These are phyloP conservation scores for Drosophila demipolita DNA, from an alignment of 2,888 invertebrate species.

Conservation along the genomic window DNA sequence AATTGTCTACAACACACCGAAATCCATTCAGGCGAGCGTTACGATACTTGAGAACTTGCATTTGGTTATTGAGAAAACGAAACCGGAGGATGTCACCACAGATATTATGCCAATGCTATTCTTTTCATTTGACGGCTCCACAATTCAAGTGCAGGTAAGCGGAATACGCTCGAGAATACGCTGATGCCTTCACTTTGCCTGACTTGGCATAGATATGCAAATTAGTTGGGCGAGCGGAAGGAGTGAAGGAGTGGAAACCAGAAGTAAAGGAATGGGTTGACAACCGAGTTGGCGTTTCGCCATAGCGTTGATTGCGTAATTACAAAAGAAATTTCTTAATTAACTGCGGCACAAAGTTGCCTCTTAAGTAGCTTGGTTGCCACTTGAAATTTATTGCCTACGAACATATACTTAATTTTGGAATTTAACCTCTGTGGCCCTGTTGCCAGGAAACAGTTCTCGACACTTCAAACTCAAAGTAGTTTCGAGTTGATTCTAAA, in stretches of 20 bases:
- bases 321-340: slow-evolving; percentile 76
- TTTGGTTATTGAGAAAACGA: slow-evolving; percentile 94
- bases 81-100: slow-evolving; percentile 90
- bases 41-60: slow-evolving; percentile 96
- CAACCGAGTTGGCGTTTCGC: slow-evolving; percentile 56
- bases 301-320: slow-evolving; percentile 71
- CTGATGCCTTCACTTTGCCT: slow-evolving; percentile 18
- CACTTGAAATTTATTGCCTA: slow-evolving; percentile 59
- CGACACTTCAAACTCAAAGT: slow-evolving; percentile 19
- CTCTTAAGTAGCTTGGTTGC: slow-evolving; percentile 58
- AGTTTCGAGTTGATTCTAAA: slow-evolving; percentile 13
- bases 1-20: slow-evolving; percentile 90
- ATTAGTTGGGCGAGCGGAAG: slow-evolving; percentile 39
- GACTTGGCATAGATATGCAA: slow-evolving; percentile 62
- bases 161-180: background rate
- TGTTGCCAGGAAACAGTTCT: slow-evolving; percentile 17
- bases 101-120: slow-evolving; percentile 95
- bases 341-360: slow-evolving; percentile 60
- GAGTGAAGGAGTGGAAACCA: background rate
- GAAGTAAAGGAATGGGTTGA: slow-evolving; percentile 42
- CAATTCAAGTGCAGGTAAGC: slow-evolving; percentile 94
- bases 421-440: slow-evolving; percentile 46
- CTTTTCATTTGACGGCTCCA: slow-evolving; percentile 94
- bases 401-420: slow-evolving; percentile 18
- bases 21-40: slow-evolving; percentile 93